Percentiles rank a stretch among this genome's conserved stretches.
These are phyloP conservation scores for Watsonalla binaria DNA, from an alignment of 2,888 invertebrate genomes.

Conservation along the genomic window DNA sequence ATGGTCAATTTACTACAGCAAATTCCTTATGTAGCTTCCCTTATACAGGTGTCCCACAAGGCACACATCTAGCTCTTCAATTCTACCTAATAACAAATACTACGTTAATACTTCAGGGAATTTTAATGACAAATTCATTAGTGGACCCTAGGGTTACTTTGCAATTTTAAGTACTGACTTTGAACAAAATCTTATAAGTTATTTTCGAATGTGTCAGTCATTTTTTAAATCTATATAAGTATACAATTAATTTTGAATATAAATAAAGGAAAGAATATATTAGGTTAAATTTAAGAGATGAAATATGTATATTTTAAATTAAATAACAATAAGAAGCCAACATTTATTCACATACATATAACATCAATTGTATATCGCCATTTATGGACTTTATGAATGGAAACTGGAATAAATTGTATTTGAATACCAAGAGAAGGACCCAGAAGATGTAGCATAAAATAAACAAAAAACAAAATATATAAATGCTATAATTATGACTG, in stretches of 20 bases:
- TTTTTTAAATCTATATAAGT: neutral
- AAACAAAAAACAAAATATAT: too few species aligned
- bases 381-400: neutral
- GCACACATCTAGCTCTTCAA: conserved; percentile 57
- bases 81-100: conserved; percentile 14
- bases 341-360: neutral
- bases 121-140: neutral
- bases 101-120: neutral
- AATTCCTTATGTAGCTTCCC: conserved; percentile 29
- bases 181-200: neutral
- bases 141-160: neutral
- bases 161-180: neutral
- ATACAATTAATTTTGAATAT: neutral
- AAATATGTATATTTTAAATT: neutral
- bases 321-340: neutral
- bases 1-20: conserved; percentile 32
- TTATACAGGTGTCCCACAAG: conserved; percentile 48
- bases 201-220: neutral
- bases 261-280: neutral
- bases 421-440: too few species aligned
- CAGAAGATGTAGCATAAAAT: too few species aligned
- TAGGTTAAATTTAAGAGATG: neutral
- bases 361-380: neutral
- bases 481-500: too few species aligned
- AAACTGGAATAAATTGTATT: too few species aligned